Base-by-base conservation (phyloP, 2,113 vertebrate species). In the Clarias macrocephalus region DNA sequence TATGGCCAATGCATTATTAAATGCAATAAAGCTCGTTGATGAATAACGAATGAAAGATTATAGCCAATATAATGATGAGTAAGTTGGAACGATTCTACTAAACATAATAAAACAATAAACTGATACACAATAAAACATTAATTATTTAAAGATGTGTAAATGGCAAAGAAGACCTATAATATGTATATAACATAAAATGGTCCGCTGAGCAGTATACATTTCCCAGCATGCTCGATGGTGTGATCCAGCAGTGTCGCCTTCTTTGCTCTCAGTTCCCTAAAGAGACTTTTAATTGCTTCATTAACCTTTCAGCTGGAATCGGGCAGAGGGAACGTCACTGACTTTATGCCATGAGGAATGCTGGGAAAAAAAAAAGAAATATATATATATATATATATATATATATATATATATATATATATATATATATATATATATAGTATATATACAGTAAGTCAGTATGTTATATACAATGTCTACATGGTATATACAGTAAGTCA, bases 251-350 rank as follows among this genome's bases (percentile, higher is more conserved):
- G 84, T 13, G 57, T 82, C 52, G 16, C 48, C 84, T 86, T 88
- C 77, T 68, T 65, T 85, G 75, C 85, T 84, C 59, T 86, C 80
- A 77, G 81, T 86, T 88, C 88, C 42, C 42, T 63, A 76, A 37
- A 57, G 81, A 77, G 89, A 86, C 89, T 91, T 89, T 91, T 80
- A 93, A 92, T 92, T 86, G 86, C 81, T 86, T 91, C 90, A 90
- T 91, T 93, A 92, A 93, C 93, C 91, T 94, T 93, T 94, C 88
- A 62, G 86, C 87, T 87, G 86, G 66, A 90, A 91, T 93, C 92
- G 91, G 92, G 92, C 91, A 86, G 83, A 90, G 88, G 84, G 91
- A 84, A 89, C 89, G 89, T 90, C 1, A 91, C 85, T 48, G 82
- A 25, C 62, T 88, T 87, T 79, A 80, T 77, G 82, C 79, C 81